A percentile compares a stretch with the other conserved stretches of the same genome.
phyloP scores from a whole-genome alignment of 2,113 vertebrate genomes.

The Ceyx melanurus region DNA sequence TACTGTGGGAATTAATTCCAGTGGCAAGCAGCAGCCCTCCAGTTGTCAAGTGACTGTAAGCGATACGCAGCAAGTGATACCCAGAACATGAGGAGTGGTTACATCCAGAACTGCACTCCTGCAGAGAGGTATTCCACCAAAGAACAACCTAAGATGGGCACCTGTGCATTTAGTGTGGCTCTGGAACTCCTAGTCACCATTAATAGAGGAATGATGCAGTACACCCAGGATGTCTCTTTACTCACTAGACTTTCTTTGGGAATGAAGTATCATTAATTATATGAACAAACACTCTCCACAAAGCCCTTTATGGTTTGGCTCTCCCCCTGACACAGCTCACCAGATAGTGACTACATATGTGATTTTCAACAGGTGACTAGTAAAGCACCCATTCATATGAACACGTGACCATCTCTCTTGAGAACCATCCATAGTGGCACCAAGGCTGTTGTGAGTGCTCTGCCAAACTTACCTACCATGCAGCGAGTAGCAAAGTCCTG shows the following conservation, averaged over 20 bases:
- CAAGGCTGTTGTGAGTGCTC: neutral
- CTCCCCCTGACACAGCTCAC: neutral
- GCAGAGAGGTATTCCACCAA: neutral
- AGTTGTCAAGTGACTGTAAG: neutral
- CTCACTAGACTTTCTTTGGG: neutral
- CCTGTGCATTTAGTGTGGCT: accelerated
- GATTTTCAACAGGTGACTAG: neutral
- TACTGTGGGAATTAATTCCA: neutral
- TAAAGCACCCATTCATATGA: neutral
- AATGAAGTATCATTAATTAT: neutral
- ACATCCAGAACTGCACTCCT: neutral
- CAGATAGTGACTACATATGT: accelerated
- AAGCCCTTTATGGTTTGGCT: neutral
- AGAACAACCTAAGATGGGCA: neutral
- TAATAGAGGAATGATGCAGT: neutral
- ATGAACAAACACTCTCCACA: neutral
- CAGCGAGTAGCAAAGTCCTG: neutral
- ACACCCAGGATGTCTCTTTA: neutral
- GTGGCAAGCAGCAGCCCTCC: neutral
- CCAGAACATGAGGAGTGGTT: neutral
- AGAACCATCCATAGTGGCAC: neutral
- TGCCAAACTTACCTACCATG: neutral
- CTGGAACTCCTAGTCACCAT: neutral
- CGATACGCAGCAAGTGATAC: neutral
- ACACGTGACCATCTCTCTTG: neutral